Evolutionary conservation across 37 sponge, comb jelly and placozoan genomes (phyloP).

Genomic region (Mnemiopsis leidyi): DNA sequence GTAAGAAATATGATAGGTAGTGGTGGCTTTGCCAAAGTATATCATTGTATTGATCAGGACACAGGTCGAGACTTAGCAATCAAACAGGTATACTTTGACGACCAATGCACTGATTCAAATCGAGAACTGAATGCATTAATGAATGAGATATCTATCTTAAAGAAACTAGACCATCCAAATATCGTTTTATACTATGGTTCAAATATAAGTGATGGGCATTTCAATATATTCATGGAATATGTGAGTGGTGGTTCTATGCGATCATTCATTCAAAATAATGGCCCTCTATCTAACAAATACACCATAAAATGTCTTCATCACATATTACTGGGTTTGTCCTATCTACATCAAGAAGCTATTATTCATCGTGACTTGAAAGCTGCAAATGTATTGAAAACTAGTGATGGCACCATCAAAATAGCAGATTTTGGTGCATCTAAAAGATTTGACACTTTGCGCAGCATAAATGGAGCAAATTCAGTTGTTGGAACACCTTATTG

Average conservation of each 20-base stretch:
- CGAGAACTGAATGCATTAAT: conserved; percentile 2
- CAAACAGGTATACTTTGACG: not conserved
- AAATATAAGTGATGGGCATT: not conserved
- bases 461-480: conserved; percentile 68
- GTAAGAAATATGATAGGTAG: not conserved
- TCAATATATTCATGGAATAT: conserved; percentile 45
- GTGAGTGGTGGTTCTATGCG: conserved; percentile 38
- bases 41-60: conserved; percentile 1
- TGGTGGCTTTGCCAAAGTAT: conserved; percentile 48
- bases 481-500: conserved; percentile 98
- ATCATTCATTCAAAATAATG: conserved; percentile 45
- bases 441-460: conserved; percentile 74
- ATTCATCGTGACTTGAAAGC: conserved; percentile 64
- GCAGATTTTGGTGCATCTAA: conserved; percentile 98
- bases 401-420: conserved; percentile 86
- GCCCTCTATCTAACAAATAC: not conserved
- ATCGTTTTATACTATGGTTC: conserved; percentile 13
- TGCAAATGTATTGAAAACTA: conserved; percentile 89
- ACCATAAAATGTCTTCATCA: not conserved
- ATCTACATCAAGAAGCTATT: not conserved
- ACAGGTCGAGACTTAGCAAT: conserved; percentile 7
- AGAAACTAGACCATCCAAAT: conserved; percentile 1
- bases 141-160: conserved; percentile 9
- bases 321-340: not conserved
- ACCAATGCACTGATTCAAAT: not conserved